Evolutionary conservation across 53 echinoderm and acorn worm genomes (phyloP).

Genomic region (Apostichopus leukothele): DNA sequence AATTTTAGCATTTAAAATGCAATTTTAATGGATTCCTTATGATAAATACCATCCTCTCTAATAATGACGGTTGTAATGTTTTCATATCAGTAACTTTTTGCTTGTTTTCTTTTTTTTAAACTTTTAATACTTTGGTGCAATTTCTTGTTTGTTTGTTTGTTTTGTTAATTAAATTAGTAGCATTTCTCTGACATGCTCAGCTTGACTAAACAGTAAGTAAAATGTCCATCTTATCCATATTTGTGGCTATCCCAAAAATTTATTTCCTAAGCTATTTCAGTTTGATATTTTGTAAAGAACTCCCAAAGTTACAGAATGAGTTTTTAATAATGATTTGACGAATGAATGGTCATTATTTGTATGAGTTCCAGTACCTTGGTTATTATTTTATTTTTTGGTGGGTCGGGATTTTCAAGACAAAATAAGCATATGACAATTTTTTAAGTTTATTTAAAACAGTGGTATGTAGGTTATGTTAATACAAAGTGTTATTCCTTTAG

Average conservation of each 20-base stretch:
- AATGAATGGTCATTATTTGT: no score
- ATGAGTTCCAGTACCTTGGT: no score
- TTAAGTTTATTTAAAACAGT: no score
- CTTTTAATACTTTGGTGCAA: not conserved
- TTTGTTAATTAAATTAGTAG: not conserved
- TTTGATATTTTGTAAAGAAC: no score
- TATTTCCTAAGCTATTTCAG: no score
- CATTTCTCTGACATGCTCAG: not conserved
- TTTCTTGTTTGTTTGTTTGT: slow-evolving; percentile 1
- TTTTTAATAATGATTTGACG: no score
- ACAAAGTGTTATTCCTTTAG: no score
- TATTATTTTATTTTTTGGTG: no score
- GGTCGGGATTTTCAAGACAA: no score
- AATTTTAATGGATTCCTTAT: not conserved
- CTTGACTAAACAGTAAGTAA: slow-evolving; percentile 4
- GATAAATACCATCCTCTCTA: not conserved
- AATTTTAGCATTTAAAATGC: slow-evolving; percentile 22
- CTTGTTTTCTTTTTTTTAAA: not conserved
- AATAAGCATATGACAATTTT: no score
- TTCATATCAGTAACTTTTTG: not conserved
- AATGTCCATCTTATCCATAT: not conserved
- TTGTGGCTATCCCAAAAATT: slow-evolving; percentile 7
- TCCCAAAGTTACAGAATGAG: no score
- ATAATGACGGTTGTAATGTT: not conserved
- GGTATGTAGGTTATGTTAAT: no score